Evolutionary conservation across 2,797 vertebrate species (phyloP).

Genomic region (Poeciliopsis presidionis): DNA sequence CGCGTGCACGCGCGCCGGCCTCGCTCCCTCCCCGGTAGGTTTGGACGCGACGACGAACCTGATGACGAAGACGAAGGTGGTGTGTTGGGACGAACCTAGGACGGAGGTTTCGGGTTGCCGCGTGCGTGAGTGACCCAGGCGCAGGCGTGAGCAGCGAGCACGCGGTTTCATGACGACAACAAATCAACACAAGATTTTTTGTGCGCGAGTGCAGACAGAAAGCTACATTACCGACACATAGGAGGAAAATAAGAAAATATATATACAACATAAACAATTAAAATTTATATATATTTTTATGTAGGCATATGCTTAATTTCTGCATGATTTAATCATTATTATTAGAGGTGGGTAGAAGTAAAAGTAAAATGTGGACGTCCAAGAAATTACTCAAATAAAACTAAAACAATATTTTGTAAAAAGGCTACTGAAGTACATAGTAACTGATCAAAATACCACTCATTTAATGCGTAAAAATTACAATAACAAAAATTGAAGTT

Average conservation of each 20-base stretch:
- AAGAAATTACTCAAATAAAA: no score
- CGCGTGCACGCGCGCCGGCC: slow-evolving; percentile 41
- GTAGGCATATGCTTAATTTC: neutral
- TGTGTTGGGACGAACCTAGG: no score
- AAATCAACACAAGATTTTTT: neutral
- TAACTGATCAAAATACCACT: no score
- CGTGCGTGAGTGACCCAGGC: slow-evolving; percentile 32
- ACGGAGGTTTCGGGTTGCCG: slow-evolving; percentile 27
- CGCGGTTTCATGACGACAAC: neutral
- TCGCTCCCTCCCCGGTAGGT: slow-evolving; percentile 11
- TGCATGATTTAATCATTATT: neutral
- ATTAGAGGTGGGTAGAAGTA: neutral
- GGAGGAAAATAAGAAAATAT: neutral
- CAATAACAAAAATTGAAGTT: no score
- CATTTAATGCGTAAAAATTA: no score
- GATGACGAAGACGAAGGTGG: no score
- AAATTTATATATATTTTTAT: neutral
- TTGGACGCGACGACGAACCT: no score
- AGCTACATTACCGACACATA: neutral
- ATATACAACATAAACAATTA: neutral
- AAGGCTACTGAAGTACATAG: no score
- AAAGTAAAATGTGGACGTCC: no score
- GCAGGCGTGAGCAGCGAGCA: slow-evolving; percentile 15
- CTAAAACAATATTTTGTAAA: no score
- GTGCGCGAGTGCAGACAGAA: neutral